A percentile compares a stretch with the other conserved stretches of the same genome.
phyloP scores from a whole-genome alignment of 2,113 vertebrate genomes.

The Eupsittula cactorum region DNA sequence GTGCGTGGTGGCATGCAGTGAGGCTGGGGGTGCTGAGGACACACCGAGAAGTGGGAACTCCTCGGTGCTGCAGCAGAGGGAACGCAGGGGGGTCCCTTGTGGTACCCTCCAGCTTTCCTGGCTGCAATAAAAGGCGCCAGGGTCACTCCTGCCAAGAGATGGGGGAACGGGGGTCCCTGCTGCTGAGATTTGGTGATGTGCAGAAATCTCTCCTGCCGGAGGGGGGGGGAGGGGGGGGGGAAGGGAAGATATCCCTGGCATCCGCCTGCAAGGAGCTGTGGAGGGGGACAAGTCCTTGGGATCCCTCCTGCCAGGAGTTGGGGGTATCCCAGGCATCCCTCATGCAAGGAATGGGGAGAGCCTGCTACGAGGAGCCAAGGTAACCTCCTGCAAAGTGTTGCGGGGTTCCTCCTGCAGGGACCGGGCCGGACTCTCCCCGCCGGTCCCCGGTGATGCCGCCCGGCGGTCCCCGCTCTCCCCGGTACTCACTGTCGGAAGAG shows the following conservation, averaged over 20 bases:
- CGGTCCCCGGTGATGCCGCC: not conserved
- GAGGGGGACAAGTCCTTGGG: not conserved
- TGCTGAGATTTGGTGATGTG: not conserved
- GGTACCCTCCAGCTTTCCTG: not conserved
- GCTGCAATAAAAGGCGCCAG: not conserved
- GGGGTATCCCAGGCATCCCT: not conserved
- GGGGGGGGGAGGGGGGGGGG: too few relatives aligned
- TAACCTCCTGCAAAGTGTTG: not conserved
- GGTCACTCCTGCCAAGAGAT: not conserved
- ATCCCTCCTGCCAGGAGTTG: not conserved
- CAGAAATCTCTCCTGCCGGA: not conserved
- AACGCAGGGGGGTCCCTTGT: not conserved
- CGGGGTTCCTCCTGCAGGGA: not conserved
- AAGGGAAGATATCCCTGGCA: not conserved
- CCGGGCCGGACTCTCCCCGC: too few relatives aligned
- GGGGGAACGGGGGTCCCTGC: too few relatives aligned
- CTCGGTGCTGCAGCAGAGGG: not conserved
- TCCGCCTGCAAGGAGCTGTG: not conserved
- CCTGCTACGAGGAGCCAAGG: not conserved
- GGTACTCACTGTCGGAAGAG: constrained; percentile 92
- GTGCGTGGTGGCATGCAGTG: not conserved
- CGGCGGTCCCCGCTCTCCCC: not conserved
- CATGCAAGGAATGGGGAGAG: too few relatives aligned
- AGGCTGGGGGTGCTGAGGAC: not conserved
- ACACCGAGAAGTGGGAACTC: not conserved